These are phyloP conservation scores for Telmatochromis sp. DNA, from an alignment of 2,113 vertebrate species.

Conservation along the genomic window DNA sequence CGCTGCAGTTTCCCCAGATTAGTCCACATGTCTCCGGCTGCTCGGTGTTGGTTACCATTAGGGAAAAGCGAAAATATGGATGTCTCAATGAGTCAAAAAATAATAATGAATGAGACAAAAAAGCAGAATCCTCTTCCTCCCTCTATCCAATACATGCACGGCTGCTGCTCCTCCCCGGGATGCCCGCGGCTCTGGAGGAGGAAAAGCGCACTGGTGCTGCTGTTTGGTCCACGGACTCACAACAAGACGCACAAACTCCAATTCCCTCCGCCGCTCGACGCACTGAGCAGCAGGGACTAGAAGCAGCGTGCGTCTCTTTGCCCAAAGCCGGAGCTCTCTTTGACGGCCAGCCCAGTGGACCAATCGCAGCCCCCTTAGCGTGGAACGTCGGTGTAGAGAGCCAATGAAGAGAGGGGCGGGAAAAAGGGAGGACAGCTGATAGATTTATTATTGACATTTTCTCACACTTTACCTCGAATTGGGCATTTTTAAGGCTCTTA, in stretches of 20 bases:
- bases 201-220: slow-evolving; percentile 6
- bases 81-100: slow-evolving; percentile 6
- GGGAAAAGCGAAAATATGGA: slow-evolving; percentile 5
- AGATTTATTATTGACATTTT: not conserved
- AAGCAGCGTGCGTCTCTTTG: slow-evolving; percentile 26
- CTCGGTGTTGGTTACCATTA: slow-evolving; percentile 46
- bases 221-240: slow-evolving; percentile 45
- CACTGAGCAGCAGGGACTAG: slow-evolving; percentile 34
- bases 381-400: not conserved
- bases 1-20: slow-evolving; percentile 43
- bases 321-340: not conserved
- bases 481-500: not conserved
- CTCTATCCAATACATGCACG: slow-evolving; percentile 17
- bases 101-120: not conserved
- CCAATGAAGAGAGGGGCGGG: slow-evolving; percentile 43
- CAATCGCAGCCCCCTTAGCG: slow-evolving; percentile 32
- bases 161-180: slow-evolving; percentile 7
- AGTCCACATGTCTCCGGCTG: slow-evolving; percentile 72
- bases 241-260: slow-evolving; percentile 25
- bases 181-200: slow-evolving; percentile 15
- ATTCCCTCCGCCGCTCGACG: slow-evolving; percentile 26
- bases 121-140: slow-evolving; percentile 10
- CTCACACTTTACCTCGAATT: not conserved
- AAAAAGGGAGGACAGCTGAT: not conserved
- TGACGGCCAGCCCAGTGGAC: slow-evolving; percentile 33